A percentile compares a stretch with the other conserved stretches of the same genome.
These are phyloP conservation scores for Thera britannica DNA, from an alignment of 2,888 invertebrate species.

Conservation along the genomic window DNA sequence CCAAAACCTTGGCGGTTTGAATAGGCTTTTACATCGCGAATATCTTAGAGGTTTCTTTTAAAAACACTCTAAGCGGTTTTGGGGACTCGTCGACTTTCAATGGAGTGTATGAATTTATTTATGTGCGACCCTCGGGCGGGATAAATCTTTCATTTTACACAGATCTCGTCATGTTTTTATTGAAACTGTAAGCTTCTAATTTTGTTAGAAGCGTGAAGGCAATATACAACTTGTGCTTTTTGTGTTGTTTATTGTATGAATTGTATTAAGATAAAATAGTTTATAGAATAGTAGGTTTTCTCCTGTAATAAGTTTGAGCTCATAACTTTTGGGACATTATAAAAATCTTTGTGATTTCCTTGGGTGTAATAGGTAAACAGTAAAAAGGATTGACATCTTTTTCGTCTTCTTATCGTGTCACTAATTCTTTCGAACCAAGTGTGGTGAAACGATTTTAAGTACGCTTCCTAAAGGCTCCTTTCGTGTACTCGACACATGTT, in stretches of 20 bases:
- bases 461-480: too few species aligned
- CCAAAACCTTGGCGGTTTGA: conserved; percentile 37
- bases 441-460: too few species aligned
- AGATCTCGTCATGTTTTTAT: conserved; percentile 70
- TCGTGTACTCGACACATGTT: too few species aligned
- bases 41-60: conserved; percentile 59
- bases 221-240: neutral
- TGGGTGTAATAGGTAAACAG: too few species aligned
- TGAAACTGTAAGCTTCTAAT: conserved; percentile 61
- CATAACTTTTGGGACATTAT: too few species aligned
- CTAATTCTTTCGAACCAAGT: too few species aligned
- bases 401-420: too few species aligned
- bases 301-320: too few species aligned
- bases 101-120: conserved; percentile 74
- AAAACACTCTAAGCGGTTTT: conserved; percentile 66
- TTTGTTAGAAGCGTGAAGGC: conserved; percentile 50
- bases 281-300: too few species aligned
- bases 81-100: conserved; percentile 66
- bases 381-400: too few species aligned
- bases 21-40: conserved; percentile 42
- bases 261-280: too few species aligned
- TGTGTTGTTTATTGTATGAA: neutral
- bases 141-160: conserved; percentile 77
- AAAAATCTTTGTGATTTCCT: too few species aligned
- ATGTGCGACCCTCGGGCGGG: conserved; percentile 52